Percentiles rank a stretch among this genome's conserved stretches.
Evolutionary conservation across 2,113 vertebrate species (phyloP).

Genomic region (Engraulis encrasicolus): DNA sequence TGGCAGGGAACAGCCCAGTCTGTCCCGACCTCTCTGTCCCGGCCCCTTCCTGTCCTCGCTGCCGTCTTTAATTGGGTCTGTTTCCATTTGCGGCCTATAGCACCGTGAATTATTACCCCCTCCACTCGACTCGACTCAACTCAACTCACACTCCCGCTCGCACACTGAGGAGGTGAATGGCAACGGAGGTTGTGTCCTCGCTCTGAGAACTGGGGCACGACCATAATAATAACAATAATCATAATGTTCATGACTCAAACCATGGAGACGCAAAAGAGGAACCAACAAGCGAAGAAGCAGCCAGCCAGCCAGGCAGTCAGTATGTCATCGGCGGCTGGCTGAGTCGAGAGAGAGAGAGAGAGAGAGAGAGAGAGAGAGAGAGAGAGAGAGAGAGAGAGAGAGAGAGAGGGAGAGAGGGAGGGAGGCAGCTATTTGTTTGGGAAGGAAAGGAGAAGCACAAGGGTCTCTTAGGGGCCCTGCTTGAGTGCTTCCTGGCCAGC

Average conservation of each 20-base stretch:
- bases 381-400: too few species aligned
- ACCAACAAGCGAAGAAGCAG: too few species aligned
- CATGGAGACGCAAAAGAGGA: too few species aligned
- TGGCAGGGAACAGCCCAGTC: too few species aligned
- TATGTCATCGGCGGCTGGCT: not conserved
- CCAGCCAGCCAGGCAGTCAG: not conserved
- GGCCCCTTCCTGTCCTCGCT: not conserved
- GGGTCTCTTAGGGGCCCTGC: not conserved
- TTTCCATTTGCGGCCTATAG: not conserved
- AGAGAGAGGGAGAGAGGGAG: too few species aligned
- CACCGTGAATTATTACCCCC: slow-evolving; percentile 2
- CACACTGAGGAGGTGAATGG: not conserved
- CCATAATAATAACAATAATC: slow-evolving; percentile 37
- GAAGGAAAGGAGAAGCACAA: not conserved
- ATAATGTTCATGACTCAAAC: slow-evolving; percentile 48
- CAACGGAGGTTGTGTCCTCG: not conserved
- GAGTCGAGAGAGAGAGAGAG: not conserved
- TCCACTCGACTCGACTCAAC: too few species aligned
- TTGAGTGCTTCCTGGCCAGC: not conserved
- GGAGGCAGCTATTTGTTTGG: too few species aligned
- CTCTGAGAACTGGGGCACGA: not conserved
- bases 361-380: not conserved
- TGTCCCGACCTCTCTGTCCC: not conserved
- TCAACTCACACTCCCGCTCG: too few species aligned
- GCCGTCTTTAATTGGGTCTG: not conserved